phyloP scores from a whole-genome alignment of 2,888 invertebrate genomes.

The Hesperia comma region DNA sequence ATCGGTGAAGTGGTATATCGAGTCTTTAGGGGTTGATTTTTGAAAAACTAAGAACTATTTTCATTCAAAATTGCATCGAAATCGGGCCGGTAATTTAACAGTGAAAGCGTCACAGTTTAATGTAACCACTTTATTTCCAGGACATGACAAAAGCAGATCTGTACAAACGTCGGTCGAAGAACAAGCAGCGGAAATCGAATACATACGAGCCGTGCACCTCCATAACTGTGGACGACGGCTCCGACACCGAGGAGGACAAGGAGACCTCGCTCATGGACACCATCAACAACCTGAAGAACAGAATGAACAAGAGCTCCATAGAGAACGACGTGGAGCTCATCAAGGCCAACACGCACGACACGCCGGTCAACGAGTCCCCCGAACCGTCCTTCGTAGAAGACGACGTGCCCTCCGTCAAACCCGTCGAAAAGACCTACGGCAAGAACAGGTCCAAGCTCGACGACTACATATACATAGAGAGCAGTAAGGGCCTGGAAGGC shows the following conservation, averaged over 20 bases:
- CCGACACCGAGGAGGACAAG: slow-evolving; percentile 51
- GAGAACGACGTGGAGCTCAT: slow-evolving; percentile 75
- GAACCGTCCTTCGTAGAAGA: slow-evolving; percentile 59
- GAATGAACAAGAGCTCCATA: slow-evolving; percentile 71
- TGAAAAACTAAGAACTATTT: too few species aligned
- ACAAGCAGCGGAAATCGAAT: slow-evolving; percentile 65
- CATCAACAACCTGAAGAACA: slow-evolving; percentile 64
- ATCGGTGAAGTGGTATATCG: too few species aligned
- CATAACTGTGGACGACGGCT: slow-evolving; percentile 42
- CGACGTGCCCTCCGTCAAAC: slow-evolving; percentile 69
- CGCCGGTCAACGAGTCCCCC: slow-evolving; percentile 57
- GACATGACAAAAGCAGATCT: slow-evolving; percentile 80
- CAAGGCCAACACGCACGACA: slow-evolving; percentile 67
- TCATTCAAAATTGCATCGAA: too few species aligned
- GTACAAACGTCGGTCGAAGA: slow-evolving; percentile 76
- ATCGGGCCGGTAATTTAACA: too few species aligned
- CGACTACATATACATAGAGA: slow-evolving; percentile 75
- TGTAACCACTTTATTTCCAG: slow-evolving; percentile 49
- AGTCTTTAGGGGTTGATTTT: too few species aligned
- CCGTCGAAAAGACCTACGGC: slow-evolving; percentile 73
- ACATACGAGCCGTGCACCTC: slow-evolving; percentile 59
- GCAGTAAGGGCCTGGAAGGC: slow-evolving; percentile 67
- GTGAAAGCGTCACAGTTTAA: too few species aligned
- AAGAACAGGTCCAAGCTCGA: slow-evolving; percentile 73
- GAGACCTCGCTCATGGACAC: slow-evolving; percentile 61